A percentile compares a stretch with the other conserved stretches of the same genome.
These are phyloP conservation scores for Dryoscopus gambensis DNA, from an alignment of 2,113 vertebrate species.

Conservation along the genomic window DNA sequence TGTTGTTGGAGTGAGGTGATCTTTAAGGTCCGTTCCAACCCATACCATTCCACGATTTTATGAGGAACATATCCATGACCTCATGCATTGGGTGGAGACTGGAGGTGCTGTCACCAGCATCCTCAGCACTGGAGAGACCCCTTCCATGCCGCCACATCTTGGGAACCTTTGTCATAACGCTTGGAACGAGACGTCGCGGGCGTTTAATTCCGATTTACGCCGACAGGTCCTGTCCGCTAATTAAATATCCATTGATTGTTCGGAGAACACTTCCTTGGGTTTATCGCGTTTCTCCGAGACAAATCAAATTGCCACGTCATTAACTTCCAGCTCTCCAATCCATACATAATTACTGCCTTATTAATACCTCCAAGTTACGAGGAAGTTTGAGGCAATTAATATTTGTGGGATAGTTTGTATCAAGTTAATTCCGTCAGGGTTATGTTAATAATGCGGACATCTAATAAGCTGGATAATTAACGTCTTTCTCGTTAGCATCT, in stretches of 20 bases:
- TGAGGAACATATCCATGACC: not conserved
- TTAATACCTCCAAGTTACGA: conserved; percentile 52
- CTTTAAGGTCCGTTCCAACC: not conserved
- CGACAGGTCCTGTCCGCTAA: conserved; percentile 40
- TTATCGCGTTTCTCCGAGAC: conserved; percentile 22
- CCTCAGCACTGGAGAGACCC: accelerated
- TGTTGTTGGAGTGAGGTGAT: accelerated
- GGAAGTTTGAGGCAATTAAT: conserved; percentile 67
- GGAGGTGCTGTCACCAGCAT: not conserved
- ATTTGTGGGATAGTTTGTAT: conserved; percentile 53
- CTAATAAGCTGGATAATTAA: conserved; percentile 66
- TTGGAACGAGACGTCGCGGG: not conserved
- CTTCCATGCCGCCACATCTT: accelerated
- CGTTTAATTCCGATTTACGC: conserved; percentile 16
- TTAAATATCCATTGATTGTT: conserved; percentile 67
- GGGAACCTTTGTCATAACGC: not conserved
- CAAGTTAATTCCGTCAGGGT: conserved; percentile 53
- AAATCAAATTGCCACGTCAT: conserved; percentile 58
- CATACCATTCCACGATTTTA: not conserved
- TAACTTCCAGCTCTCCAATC: conserved; percentile 54
- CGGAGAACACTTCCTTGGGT: conserved; percentile 54
- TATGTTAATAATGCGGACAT: conserved; percentile 48
- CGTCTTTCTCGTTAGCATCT: conserved; percentile 28
- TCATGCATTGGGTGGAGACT: accelerated
- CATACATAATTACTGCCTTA: conserved; percentile 62